These are phyloP conservation scores for Cichlasoma orientale DNA, from an alignment of 2,797 vertebrate genomes.

Conservation along the genomic window DNA sequence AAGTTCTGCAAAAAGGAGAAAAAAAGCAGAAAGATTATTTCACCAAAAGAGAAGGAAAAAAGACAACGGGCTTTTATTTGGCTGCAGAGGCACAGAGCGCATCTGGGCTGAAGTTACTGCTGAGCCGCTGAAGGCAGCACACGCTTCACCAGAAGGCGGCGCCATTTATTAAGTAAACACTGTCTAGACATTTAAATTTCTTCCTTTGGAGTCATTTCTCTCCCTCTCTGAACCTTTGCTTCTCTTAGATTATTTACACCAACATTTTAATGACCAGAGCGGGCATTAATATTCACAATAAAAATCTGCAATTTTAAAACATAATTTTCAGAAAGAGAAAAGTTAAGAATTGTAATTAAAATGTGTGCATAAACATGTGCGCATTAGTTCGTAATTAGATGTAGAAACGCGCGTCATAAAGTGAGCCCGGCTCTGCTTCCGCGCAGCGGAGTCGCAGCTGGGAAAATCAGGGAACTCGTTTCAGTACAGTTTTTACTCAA, in stretches of 20 bases:
- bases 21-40: slow-evolving; percentile 16
- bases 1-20: slow-evolving; percentile 68
- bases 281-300: not conserved
- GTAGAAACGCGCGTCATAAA: not conserved
- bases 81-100: not conserved
- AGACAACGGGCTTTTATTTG: not conserved
- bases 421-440: not conserved
- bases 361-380: not conserved
- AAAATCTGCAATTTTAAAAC: not conserved
- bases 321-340: not conserved
- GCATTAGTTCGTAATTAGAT: not conserved
- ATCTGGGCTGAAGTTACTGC: slow-evolving; percentile 12
- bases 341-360: not conserved
- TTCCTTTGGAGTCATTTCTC: slow-evolving; percentile 20
- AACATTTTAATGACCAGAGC: not conserved
- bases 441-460: not conserved
- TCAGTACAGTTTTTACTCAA: not conserved
- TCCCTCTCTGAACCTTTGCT: slow-evolving; percentile 24
- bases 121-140: not conserved
- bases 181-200: slow-evolving; percentile 55
- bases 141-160: slow-evolving; percentile 68
- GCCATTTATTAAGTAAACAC: slow-evolving; percentile 73
- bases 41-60: not conserved
- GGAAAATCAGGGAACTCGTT: not conserved
- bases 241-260: not conserved